Base-by-base conservation (phyloP, 2,888 invertebrate genomes). In the Diarsia mendica region DNA sequence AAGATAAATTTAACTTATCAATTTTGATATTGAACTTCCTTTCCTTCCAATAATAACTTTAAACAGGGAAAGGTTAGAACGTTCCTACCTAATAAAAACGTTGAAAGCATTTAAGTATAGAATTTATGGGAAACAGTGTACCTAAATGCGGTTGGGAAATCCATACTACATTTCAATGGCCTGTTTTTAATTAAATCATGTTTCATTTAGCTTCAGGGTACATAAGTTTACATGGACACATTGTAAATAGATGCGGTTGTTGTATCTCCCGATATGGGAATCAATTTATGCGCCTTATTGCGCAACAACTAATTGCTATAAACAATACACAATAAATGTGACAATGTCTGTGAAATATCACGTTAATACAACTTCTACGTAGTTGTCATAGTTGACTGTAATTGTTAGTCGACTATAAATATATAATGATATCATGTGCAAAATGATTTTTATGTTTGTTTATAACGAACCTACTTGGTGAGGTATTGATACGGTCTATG, bases 251-350 rank as follows among this genome's bases (percentile, higher is more conserved):
- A 67, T 63, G 28, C 69, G 33, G 39, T 46, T 63, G 44, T 44
- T 68, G 48, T 64, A 55, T 64, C 75, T 77, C 73, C 64, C 49
- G 81, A 79, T 80, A 84, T 67, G 73, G 53, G 60, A 77, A 84
- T 70, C 75, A 74, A 69, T 81, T 76, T 78, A 74, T 74, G 65
- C 60, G 60, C 39, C 68, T 77, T 67, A 83, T 84, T 83, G 80
- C 58, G 71, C 71, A 86, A 80, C 55, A 66, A 74, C 55, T 60
- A 67, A 76, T 75, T 75, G 49, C 60, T 66, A 66, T 74, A 79
- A 69, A 84, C 67, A 80, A 70, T 68, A 67, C 69, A 53, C n/a
- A 63, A 15, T 73, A 71, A 83, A 75, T 71, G 53, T 53, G 83
- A 75, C 68, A 74, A 39, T 68, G 63, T 74, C 69, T 85, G 39